Base-by-base conservation (phyloP, 2,797 vertebrate species). In the Ispidina lecontei region DNA sequence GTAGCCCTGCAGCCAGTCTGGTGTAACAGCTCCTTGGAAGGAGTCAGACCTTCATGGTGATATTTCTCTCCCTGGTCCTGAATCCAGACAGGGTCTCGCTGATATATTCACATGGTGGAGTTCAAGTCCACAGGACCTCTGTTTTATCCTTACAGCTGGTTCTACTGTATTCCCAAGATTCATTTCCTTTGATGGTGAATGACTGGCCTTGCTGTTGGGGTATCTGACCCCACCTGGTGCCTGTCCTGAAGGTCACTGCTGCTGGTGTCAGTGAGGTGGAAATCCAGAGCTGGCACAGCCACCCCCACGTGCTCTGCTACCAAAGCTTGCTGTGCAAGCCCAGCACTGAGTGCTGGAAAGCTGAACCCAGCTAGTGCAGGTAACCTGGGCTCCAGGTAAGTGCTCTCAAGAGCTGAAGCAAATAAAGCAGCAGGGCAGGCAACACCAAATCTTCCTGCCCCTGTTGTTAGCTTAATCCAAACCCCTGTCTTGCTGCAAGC, bases 381-480 rank as follows among this genome's bases (percentile, higher is more conserved):
- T 33, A 47, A 33, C 8, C 7, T 65, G 13, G 12, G 67, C 31
- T 18, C 67, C 59, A 59, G 23, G 7, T 71, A 52, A 37, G 25
- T 85, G 6, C 31, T 15, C 10, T 83, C 52, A 23, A 41, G 16
- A 87, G 4, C n/a, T 44, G 13, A 46, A 51, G 23, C 13, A 49
- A 68, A 69, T 69, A 64, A 46, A 7, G 6, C 10, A 23, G 19
- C n/a, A 60, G 18, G 6, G 17, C 28, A 41, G 46, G 25, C 15
- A 56, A 60, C 67, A 74, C 0, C 2, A 54, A n/a, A 33, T 17
- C 26, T n/a, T 51, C 2, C n/a, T 47, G 23, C 20, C 6, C 4
- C 0, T n/a, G 11, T 29, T 2, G 0, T 76, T 80, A 39, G 18
- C 52, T 76, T 67, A 51, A 51, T 68, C n/a, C 25, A 25, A 58